Base-by-base conservation (phyloP, 2,113 vertebrate genomes). In the Thamnophis sirtalis region DNA sequence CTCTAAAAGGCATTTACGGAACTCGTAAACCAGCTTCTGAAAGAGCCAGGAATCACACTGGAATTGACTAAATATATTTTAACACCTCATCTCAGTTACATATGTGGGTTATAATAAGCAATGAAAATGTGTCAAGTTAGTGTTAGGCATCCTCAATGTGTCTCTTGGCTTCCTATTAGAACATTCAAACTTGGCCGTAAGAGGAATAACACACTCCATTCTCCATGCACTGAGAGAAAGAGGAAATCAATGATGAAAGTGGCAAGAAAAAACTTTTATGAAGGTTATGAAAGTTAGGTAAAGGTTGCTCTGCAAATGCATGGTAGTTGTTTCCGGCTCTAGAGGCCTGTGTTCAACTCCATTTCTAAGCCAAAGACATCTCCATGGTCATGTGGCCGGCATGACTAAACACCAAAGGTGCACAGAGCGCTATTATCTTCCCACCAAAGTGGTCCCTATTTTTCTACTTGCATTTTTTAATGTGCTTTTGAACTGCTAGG, bases 211-310 rank as follows among this genome's bases (percentile, higher is more conserved):
- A 89, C 38, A 24, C 17, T 92, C 7, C 9, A 1, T 88, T 55
- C 92, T 21, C 21, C 28, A 93, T 93, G 21, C n/a, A 26, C 60
- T 92, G 1, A 26, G 19, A 73, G 92, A 85, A 9, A 6, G 26
- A 95, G 91, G 13, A 92, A 91, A 95, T 92, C 19, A 38, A 54
- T 93, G 93, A 89, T 51, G 58, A 48, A 6, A 49, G 87, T 5
- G 85, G 43, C 92, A 95, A 53, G 24, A 33, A 19, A 43, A 19
- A 93, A 94, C 87, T 43, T 93, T 93, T 89, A 92, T 60, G 63
- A 19, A 90, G 50, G 22, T 38, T 94, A 73, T 38, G 92, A 73
- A 93, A 95, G 95, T 92, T 43, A 43, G 43, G 43, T 43, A 43
- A 43, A 43, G 43, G 43, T 43, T 43, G 43, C 43, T 43, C 43